Percentiles rank a stretch among this genome's conserved stretches.
Conservation (phyloP, 1,140 invertebrate genomes). For the Heliconius hermathena region DNA sequence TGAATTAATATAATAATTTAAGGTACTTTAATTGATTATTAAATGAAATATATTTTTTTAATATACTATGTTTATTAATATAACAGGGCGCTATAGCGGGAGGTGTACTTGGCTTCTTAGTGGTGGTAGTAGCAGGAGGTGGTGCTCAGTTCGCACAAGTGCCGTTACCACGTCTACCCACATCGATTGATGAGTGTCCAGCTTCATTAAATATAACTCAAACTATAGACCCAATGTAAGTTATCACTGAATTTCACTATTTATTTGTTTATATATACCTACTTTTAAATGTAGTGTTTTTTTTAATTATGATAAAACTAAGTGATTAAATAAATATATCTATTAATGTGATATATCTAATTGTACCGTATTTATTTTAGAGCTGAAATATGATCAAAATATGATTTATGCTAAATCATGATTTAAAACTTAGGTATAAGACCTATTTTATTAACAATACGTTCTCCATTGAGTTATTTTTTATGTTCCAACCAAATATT, state of each 20-base stretch:
- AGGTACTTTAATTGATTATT: not conserved
- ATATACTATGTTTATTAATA: not conserved
- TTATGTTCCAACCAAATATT: too few relatives aligned
- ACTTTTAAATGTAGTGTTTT: too few relatives aligned
- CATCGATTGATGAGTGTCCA: constrained; percentile 73
- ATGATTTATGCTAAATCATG: too few relatives aligned
- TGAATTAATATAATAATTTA: not conserved
- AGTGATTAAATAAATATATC: too few relatives aligned
- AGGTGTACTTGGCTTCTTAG: constrained; percentile 71
- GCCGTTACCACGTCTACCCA: constrained; percentile 57
- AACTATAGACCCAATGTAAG: constrained; percentile 47
- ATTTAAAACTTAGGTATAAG: too few relatives aligned
- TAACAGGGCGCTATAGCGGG: constrained; percentile 79
- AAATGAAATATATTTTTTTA: not conserved
- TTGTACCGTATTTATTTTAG: too few relatives aligned
- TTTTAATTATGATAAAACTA: too few relatives aligned
- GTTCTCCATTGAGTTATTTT: too few relatives aligned
- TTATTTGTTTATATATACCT: constrained; percentile 6
- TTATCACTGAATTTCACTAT: not conserved
- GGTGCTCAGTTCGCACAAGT: constrained; percentile 77
- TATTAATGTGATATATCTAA: too few relatives aligned
- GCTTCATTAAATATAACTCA: constrained; percentile 70
- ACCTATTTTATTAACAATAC: too few relatives aligned
- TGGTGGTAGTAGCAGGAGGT: constrained; percentile 79
- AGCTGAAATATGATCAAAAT: too few relatives aligned